A percentile compares a stretch with the other conserved stretches of the same genome.
Evolutionary conservation across 2,113 vertebrate genomes (phyloP).

Genomic region (Prochilodus magdalenae): DNA sequence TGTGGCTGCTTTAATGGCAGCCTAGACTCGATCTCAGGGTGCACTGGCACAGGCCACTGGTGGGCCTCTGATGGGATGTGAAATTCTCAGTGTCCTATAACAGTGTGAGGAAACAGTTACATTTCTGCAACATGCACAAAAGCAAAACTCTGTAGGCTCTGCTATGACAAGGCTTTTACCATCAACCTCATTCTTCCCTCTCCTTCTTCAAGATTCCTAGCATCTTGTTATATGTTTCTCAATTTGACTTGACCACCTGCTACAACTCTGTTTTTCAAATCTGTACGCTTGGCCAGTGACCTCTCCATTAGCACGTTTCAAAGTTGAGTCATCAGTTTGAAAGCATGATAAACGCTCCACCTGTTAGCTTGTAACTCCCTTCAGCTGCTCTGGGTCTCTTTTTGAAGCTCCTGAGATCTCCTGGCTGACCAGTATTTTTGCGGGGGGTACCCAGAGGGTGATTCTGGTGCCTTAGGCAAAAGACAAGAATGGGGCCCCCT

Average conservation of each 20-base stretch:
- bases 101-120: neutral
- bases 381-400: neutral
- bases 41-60: slow-evolving; percentile 58
- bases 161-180: neutral
- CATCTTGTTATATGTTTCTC: neutral
- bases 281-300: neutral
- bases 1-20: slow-evolving; percentile 36
- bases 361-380: neutral
- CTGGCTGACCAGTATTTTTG: neutral
- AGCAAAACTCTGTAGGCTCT: neutral
- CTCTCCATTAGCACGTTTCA: neutral
- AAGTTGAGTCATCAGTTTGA: neutral
- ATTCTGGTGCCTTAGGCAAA: too few relatives aligned
- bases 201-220: neutral
- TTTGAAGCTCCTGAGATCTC: neutral
- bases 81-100: slow-evolving; percentile 72
- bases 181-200: neutral
- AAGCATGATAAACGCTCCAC: neutral
- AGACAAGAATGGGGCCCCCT: too few relatives aligned
- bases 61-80: slow-evolving; percentile 69
- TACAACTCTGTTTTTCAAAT: neutral
- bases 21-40: slow-evolving; percentile 53
- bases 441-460: too few relatives aligned
- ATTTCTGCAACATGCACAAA: slow-evolving; percentile 14
- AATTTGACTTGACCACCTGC: neutral